phyloP scores from a whole-genome alignment of 2,113 vertebrate genomes.

The Thymallus thymallus region DNA sequence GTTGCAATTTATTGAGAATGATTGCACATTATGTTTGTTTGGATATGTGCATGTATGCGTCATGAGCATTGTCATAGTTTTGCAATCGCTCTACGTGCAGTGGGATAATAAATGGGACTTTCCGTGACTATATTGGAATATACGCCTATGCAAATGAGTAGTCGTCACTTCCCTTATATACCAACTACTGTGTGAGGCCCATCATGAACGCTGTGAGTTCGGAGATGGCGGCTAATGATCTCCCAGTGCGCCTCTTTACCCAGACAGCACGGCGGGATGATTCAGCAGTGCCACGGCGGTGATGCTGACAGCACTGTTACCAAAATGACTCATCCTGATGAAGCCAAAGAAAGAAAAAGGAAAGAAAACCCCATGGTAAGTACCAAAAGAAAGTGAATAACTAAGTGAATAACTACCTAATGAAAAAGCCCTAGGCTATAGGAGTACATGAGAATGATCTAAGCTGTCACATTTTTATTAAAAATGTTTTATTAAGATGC shows the following conservation, averaged over 20 bases:
- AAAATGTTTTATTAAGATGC: too few relatives aligned
- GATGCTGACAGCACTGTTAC: conserved; percentile 9
- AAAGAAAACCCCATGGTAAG: conserved; percentile 26
- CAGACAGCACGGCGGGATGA: conserved; percentile 21
- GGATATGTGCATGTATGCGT: neutral
- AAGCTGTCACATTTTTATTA: too few relatives aligned
- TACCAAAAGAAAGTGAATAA: conserved; percentile 4
- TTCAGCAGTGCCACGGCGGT: conserved; percentile 24
- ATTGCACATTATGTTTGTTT: conserved; percentile 6
- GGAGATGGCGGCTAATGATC: conserved; percentile 19
- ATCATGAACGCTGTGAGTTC: conserved; percentile 4
- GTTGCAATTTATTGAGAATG: conserved; percentile 9
- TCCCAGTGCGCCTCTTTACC: too few relatives aligned
- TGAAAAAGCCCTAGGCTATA: too few relatives aligned
- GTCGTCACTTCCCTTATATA: conserved; percentile 44
- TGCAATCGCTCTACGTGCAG: conserved; percentile 20
- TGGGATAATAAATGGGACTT: conserved; percentile 43
- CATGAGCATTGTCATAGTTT: conserved; percentile 27
- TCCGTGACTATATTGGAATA: conserved; percentile 50
- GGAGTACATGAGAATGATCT: too few relatives aligned
- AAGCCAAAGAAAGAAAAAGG: conserved; percentile 15
- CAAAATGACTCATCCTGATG: conserved; percentile 37
- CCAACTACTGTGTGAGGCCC: conserved; percentile 3
- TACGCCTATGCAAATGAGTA: conserved; percentile 51
- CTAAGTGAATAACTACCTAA: neutral